Evolutionary conservation across 1,140 invertebrate genomes (phyloP).

Genomic region (Zeugodacus cucurbitae): DNA sequence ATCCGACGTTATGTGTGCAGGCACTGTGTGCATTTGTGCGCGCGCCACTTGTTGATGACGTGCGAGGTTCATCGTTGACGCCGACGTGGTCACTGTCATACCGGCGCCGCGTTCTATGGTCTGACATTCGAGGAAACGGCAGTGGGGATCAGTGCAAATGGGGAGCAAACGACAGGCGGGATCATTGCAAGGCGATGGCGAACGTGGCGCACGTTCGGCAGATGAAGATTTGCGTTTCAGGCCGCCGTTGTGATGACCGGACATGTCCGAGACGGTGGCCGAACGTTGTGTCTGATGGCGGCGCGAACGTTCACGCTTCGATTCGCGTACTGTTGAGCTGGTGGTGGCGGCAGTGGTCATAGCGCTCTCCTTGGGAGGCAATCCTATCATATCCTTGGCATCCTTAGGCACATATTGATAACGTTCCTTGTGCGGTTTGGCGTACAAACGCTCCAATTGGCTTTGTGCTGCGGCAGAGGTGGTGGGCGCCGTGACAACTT

Average conservation of each 20-base stretch:
- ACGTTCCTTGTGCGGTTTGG: conserved; percentile 63
- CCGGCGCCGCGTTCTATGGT: conserved; percentile 48
- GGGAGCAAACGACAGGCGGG: conserved; percentile 62
- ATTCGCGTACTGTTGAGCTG: conserved; percentile 42
- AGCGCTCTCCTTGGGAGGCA: conserved; percentile 41
- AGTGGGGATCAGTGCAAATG: conserved; percentile 65
- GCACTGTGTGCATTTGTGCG: conserved; percentile 61
- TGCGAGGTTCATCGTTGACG: conserved; percentile 58
- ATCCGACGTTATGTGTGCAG: conserved; percentile 57
- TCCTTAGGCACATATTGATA: conserved; percentile 64
- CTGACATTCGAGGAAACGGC: conserved; percentile 60
- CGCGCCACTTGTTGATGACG: conserved; percentile 61
- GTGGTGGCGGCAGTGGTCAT: conserved; percentile 2
- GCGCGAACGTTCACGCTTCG: conserved; percentile 60
- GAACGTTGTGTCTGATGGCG: conserved; percentile 65
- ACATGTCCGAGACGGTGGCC: conserved; percentile 64
- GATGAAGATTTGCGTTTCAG: conserved; percentile 62
- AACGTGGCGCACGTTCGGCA: conserved; percentile 61
- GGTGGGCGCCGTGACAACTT: conserved; percentile 51
- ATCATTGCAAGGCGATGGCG: conserved; percentile 63
- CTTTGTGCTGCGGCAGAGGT: conserved; percentile 42
- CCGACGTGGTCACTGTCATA: conserved; percentile 50
- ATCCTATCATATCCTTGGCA: conserved; percentile 43
- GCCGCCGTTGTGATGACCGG: conserved; percentile 50
- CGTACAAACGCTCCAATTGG: conserved; percentile 58